Conservation (phyloP, 1,140 invertebrate species). For the Anoplolepis gracilipes region DNA sequence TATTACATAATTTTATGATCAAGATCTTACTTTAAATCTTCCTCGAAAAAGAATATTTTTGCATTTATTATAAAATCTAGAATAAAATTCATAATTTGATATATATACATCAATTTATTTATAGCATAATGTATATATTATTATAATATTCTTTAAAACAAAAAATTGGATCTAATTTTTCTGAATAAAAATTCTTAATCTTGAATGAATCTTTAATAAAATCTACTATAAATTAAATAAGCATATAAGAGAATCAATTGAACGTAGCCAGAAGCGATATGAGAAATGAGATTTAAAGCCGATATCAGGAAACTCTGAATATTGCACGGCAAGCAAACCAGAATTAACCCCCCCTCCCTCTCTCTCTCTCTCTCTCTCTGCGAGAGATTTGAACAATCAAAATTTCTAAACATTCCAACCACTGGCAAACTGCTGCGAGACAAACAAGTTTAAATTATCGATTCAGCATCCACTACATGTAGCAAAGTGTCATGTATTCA, state of each 20-base stretch:
- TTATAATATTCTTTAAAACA: neutral
- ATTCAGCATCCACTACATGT: constrained; percentile 31
- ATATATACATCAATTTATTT: neutral
- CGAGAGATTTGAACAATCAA: constrained; percentile 43
- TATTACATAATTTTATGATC: constrained; percentile 7
- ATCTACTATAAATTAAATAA: too few relatives aligned
- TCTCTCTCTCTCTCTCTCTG: too few relatives aligned
- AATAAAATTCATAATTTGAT: neutral
- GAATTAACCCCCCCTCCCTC: too few relatives aligned
- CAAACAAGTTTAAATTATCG: constrained; percentile 61
- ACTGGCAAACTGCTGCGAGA: constrained; percentile 32
- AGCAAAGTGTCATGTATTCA: constrained; percentile 39
- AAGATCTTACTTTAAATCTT: neutral
- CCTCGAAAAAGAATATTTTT: neutral
- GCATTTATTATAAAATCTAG: neutral
- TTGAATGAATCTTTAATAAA: neutral
- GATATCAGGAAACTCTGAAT: constrained; percentile 45
- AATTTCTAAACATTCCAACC: constrained; percentile 56
- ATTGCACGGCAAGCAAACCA: constrained; percentile 47
- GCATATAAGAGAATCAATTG: neutral
- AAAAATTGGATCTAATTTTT: neutral
- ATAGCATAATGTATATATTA: neutral
- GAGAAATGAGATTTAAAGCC: constrained; percentile 45
- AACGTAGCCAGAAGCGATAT: neutral
- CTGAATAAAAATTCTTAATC: neutral